Conservation (phyloP, 2,888 invertebrate genomes). For the Eilema sororculum region DNA sequence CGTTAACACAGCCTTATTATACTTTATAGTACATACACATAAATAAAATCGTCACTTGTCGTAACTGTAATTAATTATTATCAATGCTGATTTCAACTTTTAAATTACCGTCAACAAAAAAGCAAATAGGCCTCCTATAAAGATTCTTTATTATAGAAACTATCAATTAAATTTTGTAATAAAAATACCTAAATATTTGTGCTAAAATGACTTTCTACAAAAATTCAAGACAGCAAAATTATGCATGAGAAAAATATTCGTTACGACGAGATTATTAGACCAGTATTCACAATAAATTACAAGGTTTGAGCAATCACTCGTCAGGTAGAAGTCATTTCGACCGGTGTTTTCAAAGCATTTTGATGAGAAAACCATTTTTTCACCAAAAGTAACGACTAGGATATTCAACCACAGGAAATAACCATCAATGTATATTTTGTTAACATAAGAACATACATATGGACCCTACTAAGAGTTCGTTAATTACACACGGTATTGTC, state of each 20-base stretch:
- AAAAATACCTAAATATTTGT: conserved; percentile 52
- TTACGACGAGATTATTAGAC: conserved; percentile 59
- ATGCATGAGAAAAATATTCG: conserved; percentile 35
- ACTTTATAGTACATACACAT: conserved; percentile 36
- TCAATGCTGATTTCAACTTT: conserved; percentile 16
- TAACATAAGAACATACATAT: conserved; percentile 15
- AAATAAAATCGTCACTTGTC: conserved; percentile 18
- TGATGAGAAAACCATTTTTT: conserved; percentile 1
- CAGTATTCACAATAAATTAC: conserved; percentile 67
- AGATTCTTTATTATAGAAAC: conserved; percentile 29
- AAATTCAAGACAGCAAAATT: conserved; percentile 39
- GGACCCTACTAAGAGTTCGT: not conserved
- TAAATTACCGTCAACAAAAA: conserved; percentile 25
- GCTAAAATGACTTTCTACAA: conserved; percentile 45
- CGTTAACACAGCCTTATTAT: conserved; percentile 49
- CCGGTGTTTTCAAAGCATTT: conserved; percentile 32
- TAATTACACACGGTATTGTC: conserved; percentile 7
- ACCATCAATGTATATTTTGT: conserved; percentile 22
- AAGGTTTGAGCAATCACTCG: conserved; percentile 71
- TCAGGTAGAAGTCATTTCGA: conserved; percentile 42
- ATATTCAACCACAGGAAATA: conserved; percentile 5
- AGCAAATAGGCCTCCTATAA: conserved; percentile 51
- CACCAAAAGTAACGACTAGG: conserved; percentile 11
- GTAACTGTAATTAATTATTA: conserved; percentile 4
- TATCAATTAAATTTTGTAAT: conserved; percentile 30